Base-by-base conservation (phyloP, 1,140 invertebrate genomes). In the Gyrodactylus bullatarudis region DNA sequence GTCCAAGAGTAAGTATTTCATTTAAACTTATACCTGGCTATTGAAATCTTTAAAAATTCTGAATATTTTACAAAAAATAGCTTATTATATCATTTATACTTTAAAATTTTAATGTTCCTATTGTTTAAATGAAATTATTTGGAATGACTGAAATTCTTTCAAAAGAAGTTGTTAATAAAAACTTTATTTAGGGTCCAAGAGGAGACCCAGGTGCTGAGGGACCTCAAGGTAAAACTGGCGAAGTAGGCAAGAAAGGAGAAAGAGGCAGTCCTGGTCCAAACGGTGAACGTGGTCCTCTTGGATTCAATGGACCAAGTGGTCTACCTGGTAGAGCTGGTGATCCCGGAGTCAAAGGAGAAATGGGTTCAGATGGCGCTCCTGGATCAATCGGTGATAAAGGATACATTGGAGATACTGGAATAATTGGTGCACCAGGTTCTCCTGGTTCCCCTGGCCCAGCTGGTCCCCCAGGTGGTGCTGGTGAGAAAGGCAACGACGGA, bases 391-490 rank as follows among this genome's bases (percentile, higher is more conserved):
- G 70, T 8, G 70, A 71, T n/a, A 71, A 71, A 26, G 70, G 70
- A 20, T 71, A 23, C 24, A 71, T 26, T 19, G 70, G 21, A 24
- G 1, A 23, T 1, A 1, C 21, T 1, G 21, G 2, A 23, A 8
- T 24, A 24, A 23, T 23, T 71, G 8, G 2, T 1, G 24, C 21
- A 23, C 2, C 23, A 23, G 70, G 8, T 1, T 71, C 24, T 25
- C 19, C 34, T 20, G 34, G 34, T 54, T 54, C 68, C 1, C 74
- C 75, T 1, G 80, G 80, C n/a, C 34, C 34, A 8, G n/a, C 8
- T 16, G 34, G 34, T 0, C 77, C 76, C 20, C 74, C 75, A 74
- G 79, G 78, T 68, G 8, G 1, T 71, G 24, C 24, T 2, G 20
- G 23, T 23, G 23, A 69, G 23, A n/a, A 20, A 16, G 68, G 20